Evolutionary conservation across 2,113 vertebrate species (phyloP), one percentile per base, ranked within the genome.

Genomic region (Ahaetulla prasina): DNA sequence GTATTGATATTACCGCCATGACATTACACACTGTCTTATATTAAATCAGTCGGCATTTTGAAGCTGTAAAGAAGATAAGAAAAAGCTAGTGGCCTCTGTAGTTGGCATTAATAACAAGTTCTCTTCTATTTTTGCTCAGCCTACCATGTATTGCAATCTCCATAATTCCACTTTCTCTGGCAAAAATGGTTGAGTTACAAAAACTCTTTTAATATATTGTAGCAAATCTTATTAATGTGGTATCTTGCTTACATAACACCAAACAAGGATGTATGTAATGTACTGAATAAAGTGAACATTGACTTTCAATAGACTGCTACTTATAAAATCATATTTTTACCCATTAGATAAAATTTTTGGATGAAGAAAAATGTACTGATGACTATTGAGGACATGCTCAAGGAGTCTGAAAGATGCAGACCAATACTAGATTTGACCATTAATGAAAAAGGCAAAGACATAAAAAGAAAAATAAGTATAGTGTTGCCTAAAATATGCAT

Each of bases 61-160:
- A 95, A 92, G 88, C 91, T 95, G 63, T 35, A 94, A 68, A 91
- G 84, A 93, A 85, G 10, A 43, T 50, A 50, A 53, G 30, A 91
- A 49, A 0, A 0, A 27, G 55, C 53, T 93, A 95, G 95, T 92
- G 86, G 92, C 16, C 93, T 49, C 89, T 74, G 23, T 93, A 91
- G 95, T 45, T 94, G 94, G 12, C 89, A 92, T 60, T 49, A 10
- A 85, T 95, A 96, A 95, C 94, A 90, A 93, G 55, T 92, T 92
- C 87, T 93, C 2, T 16, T 0, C 6, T 92, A n/a, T 92, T 92
- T 80, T 91, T 94, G 0, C 43, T 93, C 89, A 89, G 91, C 45
- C 1, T 93, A 68, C 3, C 85, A 43, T 16, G 91, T 80, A 52
- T 0, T 87, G 4, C 87, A 9, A 89, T 35, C 30, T 88, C 22